Conservation (phyloP, 2,113 vertebrate species). For the Eonycteris spelaea region DNA sequence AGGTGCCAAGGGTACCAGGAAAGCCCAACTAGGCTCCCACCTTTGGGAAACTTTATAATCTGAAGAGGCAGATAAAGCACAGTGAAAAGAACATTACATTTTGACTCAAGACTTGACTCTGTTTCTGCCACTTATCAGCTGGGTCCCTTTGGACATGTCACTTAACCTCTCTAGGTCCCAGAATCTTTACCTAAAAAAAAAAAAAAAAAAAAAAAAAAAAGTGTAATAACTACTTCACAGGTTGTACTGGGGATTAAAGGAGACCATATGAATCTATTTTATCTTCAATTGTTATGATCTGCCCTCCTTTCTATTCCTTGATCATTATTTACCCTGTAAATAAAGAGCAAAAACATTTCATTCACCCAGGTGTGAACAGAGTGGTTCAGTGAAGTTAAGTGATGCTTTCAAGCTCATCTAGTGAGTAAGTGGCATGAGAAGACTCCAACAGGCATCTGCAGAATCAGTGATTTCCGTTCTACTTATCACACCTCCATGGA, state of each 20-base stretch:
- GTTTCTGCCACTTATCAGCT: neutral
- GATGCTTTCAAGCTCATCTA: neutral
- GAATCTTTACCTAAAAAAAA: neutral
- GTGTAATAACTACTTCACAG: neutral
- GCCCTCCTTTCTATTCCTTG: neutral
- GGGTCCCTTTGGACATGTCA: neutral
- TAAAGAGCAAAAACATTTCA: neutral
- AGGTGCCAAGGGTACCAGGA: neutral
- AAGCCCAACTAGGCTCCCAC: rapidly evolving
- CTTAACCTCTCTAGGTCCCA: neutral
- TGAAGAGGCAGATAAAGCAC: neutral
- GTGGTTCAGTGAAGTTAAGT: neutral
- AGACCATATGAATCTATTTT: neutral
- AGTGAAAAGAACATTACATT: neutral
- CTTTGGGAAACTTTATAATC: neutral
- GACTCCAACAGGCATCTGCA: neutral
- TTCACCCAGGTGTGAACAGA: neutral
- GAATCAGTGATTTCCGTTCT: neutral
- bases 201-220: neutral
- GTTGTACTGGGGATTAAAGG: neutral
- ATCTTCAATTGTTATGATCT: neutral
- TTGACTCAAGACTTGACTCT: neutral
- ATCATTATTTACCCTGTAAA: neutral
- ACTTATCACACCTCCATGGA: neutral
- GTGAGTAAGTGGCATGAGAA: neutral